Base-by-base conservation (phyloP, 1,140 invertebrate species). In the Diabrotica virgifera region DNA sequence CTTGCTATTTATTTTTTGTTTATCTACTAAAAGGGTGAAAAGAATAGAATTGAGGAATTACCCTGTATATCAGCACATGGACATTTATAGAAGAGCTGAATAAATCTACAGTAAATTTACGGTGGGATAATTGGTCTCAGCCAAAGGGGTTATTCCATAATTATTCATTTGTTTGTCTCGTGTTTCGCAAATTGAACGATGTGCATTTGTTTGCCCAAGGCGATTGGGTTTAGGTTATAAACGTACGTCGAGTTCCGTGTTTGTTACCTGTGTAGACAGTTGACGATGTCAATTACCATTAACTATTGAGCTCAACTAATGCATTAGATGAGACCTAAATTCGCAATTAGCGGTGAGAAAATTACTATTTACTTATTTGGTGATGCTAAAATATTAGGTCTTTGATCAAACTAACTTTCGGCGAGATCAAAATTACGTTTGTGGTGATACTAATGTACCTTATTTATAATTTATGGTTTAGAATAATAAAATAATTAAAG, bases 141-240 rank as follows among this genome's bases (percentile, higher is more conserved):
- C 40, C 40, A n/a, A 46, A 46, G 40, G 24, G 40, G 40, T 46
- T 46, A 8, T 53, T 57, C 11, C 8, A 37, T n/a, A 40, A 57
- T 57, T n/a, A 57, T 57, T 57, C 36, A 57, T 24, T 35, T 57
- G 55, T 57, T 57, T 57, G 55, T 57, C 36, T 40, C 24, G 46
- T 53, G 52, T 40, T 57, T 10, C 36, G 55, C n/a, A 35, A 57
- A 40, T 57, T 57, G 36, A 57, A 12, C 36, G 37, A 37, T 57
- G 55, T 36, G 55, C 8, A 57, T 57, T 57, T 37, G 36, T 36
- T 12, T 57, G 36, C 9, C 11, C 36, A 36, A 12, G 55, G 55
- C 36, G 36, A 57, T 24, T n/a, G 40, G 40, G n/a, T 24, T 46
- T 46, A 46, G 40, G 40, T 46, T 24, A 46, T 46, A 46, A 46